Conservation (phyloP, 2,797 vertebrate genomes). For the Acestrorhynchus altus region DNA sequence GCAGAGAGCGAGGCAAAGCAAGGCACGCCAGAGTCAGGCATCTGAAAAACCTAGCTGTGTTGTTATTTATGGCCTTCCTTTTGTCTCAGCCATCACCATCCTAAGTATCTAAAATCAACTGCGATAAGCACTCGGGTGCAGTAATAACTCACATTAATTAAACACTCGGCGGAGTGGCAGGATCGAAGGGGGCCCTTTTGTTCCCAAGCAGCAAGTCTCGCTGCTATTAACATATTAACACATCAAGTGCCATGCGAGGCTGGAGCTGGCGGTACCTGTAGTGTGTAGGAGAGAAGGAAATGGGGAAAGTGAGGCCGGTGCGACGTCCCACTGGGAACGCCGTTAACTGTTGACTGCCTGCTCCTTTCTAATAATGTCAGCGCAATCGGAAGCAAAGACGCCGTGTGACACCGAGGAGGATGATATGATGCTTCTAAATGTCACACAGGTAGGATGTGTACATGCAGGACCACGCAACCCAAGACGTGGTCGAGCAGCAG, state of each 20-base stretch:
- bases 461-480: neutral
- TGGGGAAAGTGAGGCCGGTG: constrained; percentile 49
- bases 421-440: constrained; percentile 32
- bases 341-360: constrained; percentile 38
- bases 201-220: constrained; percentile 58
- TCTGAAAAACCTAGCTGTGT: constrained; percentile 27
- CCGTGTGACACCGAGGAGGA: constrained; percentile 25
- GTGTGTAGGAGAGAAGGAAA: constrained; percentile 15
- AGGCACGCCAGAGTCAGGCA: constrained; percentile 14
- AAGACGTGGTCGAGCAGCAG: constrained; percentile 12
- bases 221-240: constrained; percentile 74
- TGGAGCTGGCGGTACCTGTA: constrained; percentile 67
- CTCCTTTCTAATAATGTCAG: constrained; percentile 40
- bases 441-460: constrained; percentile 34
- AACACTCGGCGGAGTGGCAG: constrained; percentile 55
- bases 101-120: constrained; percentile 59
- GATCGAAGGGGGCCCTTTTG: constrained; percentile 55
- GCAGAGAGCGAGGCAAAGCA: constrained; percentile 35
- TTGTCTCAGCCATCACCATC: constrained; percentile 41
- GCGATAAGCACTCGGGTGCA: constrained; percentile 56
- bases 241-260: constrained; percentile 66
- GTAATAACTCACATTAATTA: constrained; percentile 67
- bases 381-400: constrained; percentile 33
- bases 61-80: constrained; percentile 49
- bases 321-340: constrained; percentile 53